Evolutionary conservation across 2,113 vertebrate genomes (phyloP).

Genomic region (Noturus placidus): DNA sequence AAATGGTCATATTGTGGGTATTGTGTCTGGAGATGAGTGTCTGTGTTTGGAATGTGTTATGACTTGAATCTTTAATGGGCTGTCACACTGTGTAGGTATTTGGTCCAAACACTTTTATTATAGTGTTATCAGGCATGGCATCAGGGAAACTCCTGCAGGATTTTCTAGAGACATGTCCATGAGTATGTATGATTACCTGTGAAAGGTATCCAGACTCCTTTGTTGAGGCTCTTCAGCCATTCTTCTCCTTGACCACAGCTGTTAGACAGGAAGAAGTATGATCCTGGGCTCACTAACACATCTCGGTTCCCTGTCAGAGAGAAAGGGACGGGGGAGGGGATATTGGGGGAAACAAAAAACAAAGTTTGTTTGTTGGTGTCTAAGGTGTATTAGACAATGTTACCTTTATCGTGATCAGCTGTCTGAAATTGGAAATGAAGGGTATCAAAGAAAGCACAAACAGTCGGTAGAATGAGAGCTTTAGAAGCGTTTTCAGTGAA

Average conservation of each 20-base stretch:
- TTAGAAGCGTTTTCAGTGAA: background rate
- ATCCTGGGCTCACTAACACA: conserved; percentile 73
- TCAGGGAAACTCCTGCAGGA: background rate
- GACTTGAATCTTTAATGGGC: background rate
- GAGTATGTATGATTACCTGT: conserved; percentile 63
- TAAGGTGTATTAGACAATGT: background rate
- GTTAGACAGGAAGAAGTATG: conserved; percentile 78
- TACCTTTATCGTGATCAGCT: background rate
- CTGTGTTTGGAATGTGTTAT: conserved; percentile 28
- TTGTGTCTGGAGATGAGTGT: conserved; percentile 12
- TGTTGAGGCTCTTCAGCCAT: conserved; percentile 77
- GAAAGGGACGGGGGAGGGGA: background rate
- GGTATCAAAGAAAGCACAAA: background rate
- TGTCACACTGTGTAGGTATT: background rate
- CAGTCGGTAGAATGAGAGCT: background rate
- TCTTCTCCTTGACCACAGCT: conserved; percentile 75
- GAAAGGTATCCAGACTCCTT: conserved; percentile 78
- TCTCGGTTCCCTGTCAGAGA: conserved; percentile 68
- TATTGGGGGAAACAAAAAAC: background rate
- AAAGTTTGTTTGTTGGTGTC: background rate
- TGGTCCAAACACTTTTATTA: background rate
- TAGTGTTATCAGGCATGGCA: conserved; percentile 1
- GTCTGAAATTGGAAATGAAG: background rate
- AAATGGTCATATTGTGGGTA: conserved; percentile 23
- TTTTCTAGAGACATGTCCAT: conserved; percentile 22